Percentiles rank a stretch among this genome's conserved stretches.
phyloP scores from a whole-genome alignment of 1,140 invertebrate species.

The Bacillus rossius region DNA sequence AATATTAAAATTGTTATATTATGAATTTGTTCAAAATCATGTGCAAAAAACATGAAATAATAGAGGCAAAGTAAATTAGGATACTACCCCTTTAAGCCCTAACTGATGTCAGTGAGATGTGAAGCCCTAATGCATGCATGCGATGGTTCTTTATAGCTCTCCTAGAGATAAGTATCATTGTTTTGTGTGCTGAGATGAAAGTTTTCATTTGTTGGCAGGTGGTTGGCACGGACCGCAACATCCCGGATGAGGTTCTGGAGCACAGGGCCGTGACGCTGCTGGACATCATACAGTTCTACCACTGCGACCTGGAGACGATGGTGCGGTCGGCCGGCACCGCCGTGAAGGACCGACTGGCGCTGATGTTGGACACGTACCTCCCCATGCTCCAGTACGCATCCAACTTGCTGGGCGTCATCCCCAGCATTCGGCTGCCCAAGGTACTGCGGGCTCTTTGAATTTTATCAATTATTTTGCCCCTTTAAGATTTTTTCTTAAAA shows the following conservation, averaged over 20 bases:
- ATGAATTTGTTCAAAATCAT: too few species aligned
- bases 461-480: not conserved
- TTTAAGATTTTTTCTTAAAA: too few species aligned
- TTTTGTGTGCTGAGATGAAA: too few species aligned
- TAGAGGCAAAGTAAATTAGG: too few species aligned
- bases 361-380: constrained; percentile 78
- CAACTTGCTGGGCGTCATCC: constrained; percentile 70
- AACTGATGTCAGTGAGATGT: too few species aligned
- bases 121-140: too few species aligned
- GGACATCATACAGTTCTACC: constrained; percentile 69
- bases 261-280: constrained; percentile 65
- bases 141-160: too few species aligned
- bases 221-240: constrained; percentile 78
- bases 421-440: constrained; percentile 70
- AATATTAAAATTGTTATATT: too few species aligned
- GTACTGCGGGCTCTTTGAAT: constrained; percentile 43
- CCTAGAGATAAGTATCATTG: too few species aligned
- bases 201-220: too few species aligned
- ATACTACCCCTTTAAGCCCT: too few species aligned
- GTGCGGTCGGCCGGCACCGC: constrained; percentile 52
- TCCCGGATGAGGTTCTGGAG: constrained; percentile 70
- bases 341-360: constrained; percentile 69
- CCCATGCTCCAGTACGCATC: constrained; percentile 71
- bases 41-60: too few species aligned
- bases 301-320: constrained; percentile 66